A percentile compares a stretch with the other conserved stretches of the same genome.
Conservation (phyloP, 2,113 vertebrate genomes). For the Rhabdomys dilectus region DNA sequence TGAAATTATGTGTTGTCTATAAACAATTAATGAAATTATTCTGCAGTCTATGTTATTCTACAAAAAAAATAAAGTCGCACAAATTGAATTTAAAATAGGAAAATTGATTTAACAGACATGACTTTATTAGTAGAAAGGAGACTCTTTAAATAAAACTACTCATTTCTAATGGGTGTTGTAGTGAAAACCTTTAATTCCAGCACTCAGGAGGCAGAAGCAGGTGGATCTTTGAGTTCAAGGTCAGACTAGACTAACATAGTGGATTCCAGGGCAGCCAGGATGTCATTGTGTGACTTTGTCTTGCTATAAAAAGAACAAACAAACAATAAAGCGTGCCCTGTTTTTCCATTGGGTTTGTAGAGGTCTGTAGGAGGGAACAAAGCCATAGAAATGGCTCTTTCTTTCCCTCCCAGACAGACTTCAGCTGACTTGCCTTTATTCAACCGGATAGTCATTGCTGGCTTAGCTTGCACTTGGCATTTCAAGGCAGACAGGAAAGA, state of each 20-base stretch:
- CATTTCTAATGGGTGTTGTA: not conserved
- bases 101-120: not conserved
- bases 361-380: not conserved
- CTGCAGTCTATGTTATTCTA: not conserved
- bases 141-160: not conserved
- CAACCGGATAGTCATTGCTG: too few relatives aligned
- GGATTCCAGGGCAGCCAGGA: not conserved
- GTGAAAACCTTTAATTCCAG: not conserved
- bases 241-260: not conserved
- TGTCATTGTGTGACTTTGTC: not conserved
- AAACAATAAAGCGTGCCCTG: not conserved
- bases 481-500: not conserved
- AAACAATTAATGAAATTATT: constrained; percentile 27
- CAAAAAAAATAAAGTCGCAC: not conserved
- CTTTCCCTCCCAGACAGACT: not conserved
- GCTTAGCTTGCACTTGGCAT: not conserved
- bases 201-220: not conserved
- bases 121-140: not conserved
- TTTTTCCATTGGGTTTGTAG: not conserved
- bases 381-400: too few relatives aligned
- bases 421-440: not conserved
- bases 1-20: constrained; percentile 1
- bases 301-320: not conserved
- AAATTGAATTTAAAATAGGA: not conserved
- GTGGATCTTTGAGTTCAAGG: not conserved